Conservation (phyloP, 2,888 invertebrate genomes). For the Tyria jacobaeae region DNA sequence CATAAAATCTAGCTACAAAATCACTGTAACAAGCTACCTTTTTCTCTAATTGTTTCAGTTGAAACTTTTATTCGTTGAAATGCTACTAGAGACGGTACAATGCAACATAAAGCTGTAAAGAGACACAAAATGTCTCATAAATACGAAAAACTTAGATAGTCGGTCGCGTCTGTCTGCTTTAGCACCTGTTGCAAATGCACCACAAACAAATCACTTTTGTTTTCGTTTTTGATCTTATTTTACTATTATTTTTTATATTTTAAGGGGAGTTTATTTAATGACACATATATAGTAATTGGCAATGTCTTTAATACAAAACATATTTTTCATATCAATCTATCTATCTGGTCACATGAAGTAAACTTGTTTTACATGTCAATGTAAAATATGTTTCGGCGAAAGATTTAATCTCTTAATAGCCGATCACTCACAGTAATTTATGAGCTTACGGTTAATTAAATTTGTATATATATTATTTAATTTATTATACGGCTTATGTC, state of each 20-base stretch:
- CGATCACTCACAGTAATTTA: no score
- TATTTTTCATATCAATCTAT: no score
- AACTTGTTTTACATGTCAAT: no score
- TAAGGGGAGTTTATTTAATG: no score
- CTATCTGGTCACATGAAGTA: no score
- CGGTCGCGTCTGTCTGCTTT: slow-evolving; percentile 44
- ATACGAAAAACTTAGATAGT: slow-evolving; percentile 67
- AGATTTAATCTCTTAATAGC: no score
- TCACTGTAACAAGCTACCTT: background rate
- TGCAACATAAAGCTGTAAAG: background rate
- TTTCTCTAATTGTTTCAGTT: background rate
- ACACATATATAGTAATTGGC: no score
- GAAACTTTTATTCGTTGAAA: slow-evolving; percentile 3
- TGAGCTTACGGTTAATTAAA: no score
- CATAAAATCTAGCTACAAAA: background rate
- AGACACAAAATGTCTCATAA: slow-evolving; percentile 58
- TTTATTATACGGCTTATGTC: no score
- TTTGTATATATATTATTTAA: no score
- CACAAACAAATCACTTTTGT: slow-evolving; percentile 2
- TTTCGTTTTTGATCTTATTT: background rate
- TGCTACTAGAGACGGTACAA: background rate
- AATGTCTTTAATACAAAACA: background rate
- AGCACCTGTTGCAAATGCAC: slow-evolving; percentile 64
- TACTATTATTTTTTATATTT: background rate
- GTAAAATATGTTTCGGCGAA: no score